These are phyloP conservation scores for Thyatira batis DNA, from an alignment of 2,888 invertebrate species.

Conservation along the genomic window DNA sequence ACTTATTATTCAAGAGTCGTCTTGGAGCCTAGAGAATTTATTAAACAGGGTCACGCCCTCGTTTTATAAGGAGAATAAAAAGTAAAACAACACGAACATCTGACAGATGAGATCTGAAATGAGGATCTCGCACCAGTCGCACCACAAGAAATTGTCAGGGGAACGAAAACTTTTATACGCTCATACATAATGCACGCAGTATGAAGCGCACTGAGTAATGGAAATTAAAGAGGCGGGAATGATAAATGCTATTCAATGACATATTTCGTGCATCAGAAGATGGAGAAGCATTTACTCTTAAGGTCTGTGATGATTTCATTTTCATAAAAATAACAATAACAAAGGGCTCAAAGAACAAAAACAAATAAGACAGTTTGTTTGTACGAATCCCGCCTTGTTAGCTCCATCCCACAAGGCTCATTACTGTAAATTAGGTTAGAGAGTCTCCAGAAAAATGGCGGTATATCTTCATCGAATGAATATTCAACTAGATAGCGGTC, in stretches of 20 bases:
- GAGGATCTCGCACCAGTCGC: constrained; percentile 45
- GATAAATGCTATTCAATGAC: not conserved
- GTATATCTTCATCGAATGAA: constrained; percentile 58
- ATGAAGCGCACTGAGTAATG: not conserved
- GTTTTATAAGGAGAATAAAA: constrained; percentile 71
- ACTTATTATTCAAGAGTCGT: constrained; percentile 56
- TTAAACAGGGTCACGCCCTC: constrained; percentile 64
- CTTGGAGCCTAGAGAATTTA: constrained; percentile 44
- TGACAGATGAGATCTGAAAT: constrained; percentile 69
- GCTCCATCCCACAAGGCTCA: constrained; percentile 55
- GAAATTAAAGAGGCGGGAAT: not conserved
- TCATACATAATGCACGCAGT: not conserved
- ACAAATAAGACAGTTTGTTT: constrained; percentile 52
- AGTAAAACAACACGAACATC: constrained; percentile 71
- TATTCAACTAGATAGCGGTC: constrained; percentile 58
- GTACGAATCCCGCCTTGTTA: constrained; percentile 43
- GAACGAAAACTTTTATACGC: not conserved
- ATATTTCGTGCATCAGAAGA: not conserved
- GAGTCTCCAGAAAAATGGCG: constrained; percentile 61
- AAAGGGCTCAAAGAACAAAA: constrained; percentile 36
- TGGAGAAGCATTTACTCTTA: not conserved
- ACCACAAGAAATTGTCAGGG: constrained; percentile 30
- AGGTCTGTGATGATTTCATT: constrained; percentile 4
- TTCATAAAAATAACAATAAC: constrained; percentile 29
- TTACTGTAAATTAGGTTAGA: constrained; percentile 69